Base-by-base conservation (phyloP, 1,140 invertebrate genomes). In the Chionoecetes opilio region DNA sequence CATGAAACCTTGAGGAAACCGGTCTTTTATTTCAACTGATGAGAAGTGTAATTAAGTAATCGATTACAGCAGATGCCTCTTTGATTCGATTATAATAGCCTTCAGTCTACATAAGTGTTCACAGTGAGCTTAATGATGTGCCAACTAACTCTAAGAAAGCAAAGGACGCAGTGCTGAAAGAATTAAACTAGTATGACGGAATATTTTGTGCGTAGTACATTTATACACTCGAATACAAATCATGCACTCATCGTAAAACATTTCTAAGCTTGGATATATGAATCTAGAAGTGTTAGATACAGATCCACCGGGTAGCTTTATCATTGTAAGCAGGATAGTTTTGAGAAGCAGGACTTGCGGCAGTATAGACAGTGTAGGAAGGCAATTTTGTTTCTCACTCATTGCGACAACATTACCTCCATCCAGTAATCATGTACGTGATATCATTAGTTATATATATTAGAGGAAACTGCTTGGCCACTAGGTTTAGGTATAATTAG, bases 391-490 rank as follows among this genome's bases (percentile, higher is more conserved):
- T n/a, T 6, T n/a, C 53, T 63, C 2, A 75, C 63, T 26, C 26
- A 8, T 75, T 17, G 3, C n/a, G 63, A 26, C 63, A 75, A 75
- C 6, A 75, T 75, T 21, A 75, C 63, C 63, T 75, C 37, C 87
- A 37, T 46, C 37, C 35, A 89, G 35, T 89, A 89, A 38, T 41
- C 34, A 89, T 89, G 38, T 89, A 89, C 35, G 37, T 89, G 38
- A 89, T 89, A 46, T 89, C 38, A 29, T 46, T 38, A n/a, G n/a
- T n/a, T n/a, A n/a, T n/a, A n/a, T n/a, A 14, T n/a, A n/a, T 17
- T 75, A 37, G 21, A 89, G 38, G 17, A 8, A 29, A 26, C 2
- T 89, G 87, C 41, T 29, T 89, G 87, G 87, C 34, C 41, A 46
- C 21, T 29, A 46, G 37, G 26, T 75, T 75, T 75, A 75, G 26